Base-by-base conservation (phyloP, 37 sponge, comb jelly and placozoan genomes). In the Bolinopsis microptera region DNA sequence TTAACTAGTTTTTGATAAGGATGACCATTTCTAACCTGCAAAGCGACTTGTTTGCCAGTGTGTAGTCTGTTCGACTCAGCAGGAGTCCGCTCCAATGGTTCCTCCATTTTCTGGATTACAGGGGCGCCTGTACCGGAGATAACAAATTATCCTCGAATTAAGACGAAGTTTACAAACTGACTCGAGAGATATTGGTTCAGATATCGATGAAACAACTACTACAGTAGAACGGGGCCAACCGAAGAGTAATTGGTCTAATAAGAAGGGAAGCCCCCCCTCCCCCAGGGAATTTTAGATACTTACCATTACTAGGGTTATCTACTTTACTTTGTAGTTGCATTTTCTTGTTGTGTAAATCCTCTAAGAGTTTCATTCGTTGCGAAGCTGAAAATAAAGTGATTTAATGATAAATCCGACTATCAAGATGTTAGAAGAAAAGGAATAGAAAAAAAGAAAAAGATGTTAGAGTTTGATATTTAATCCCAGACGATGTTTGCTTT, bases 31-130 rank as follows among this genome's bases (percentile, higher is more conserved):
- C 61, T 13, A 13, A 86, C 90, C 90, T 86, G 90, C 30, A 86
- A 38, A n/a, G 90, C 90, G 24, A 41, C n/a, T 40, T 41, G 90
- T 39, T 86, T 86, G 41, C 90, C 61, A 21, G 90, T 38, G 61
- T 86, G 90, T n/a, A 86, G 30, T 41, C 90, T 86, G 90, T 18
- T 86, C 41, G 90, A 28, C 26, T 86, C 90, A n/a, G 90, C 90
- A 25, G 90, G 90, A 25, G 90, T 86, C 26, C 90, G 34, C 3
- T 86, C 90, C 26, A 86, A 9, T 0, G 90, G 90, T 34, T 86
- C 90, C 36, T 77, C 80, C 18, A 77, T 16, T 18, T 32, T 32
- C 80, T 77, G 80, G 1, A 18, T 18, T 22, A 67, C 68, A 67
- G 68, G 18, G 68, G 68, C 18, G 68, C 68, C 68, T 18, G 18